Evolutionary conservation across 1,140 invertebrate species (phyloP), one percentile per base, ranked within the genome.

Genomic region (Anadara kagoshimensis): DNA sequence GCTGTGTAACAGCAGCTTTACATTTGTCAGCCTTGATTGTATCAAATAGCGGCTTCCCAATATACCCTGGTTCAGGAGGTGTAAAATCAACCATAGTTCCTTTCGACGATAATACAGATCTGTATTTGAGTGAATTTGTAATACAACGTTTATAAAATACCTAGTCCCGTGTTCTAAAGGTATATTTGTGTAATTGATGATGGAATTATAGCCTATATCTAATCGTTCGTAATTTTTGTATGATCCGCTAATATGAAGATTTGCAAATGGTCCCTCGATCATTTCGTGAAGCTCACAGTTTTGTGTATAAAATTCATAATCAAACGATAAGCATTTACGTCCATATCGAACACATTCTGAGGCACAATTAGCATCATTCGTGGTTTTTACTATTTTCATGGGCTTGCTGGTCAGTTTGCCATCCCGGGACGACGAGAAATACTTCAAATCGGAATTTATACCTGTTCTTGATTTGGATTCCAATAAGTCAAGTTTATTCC

Each of bases 71-170:
- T 22, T 73, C 70, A 44, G 80, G 80, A 10, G 77, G 75, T 2
- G 80, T 79, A 14, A 67, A 68, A 26, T 81, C 80, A 24, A 79
- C 75, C 29, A 78, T 71, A 14, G 78, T 82, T 16, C 78, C 80
- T 7, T 57, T 16, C 16, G 76, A 76, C 41, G 73, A 56, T 16
- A 80, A 47, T 29, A 63, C 68, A 47, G 57, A 62, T n/a, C 26
- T 73, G 45, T 80, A 80, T 22, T 71, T 75, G 16, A 82, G 63
- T 14, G 36, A 29, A 47, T 82, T 82, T 1, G 44, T 56, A 8
- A 79, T 49, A 73, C 68, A 41, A 70, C 70, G 26, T 79, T 82
- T 11, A 82, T 54, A 61, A 69, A 75, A 59, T 80, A 80, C 4
- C 22, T 51, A 20, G 47, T 63, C 11, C 66, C 74, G 58, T 82